Percentiles rank a stretch among this genome's conserved stretches.
Conservation (phyloP, 2,888 invertebrate genomes). For the Lysandra bellargus region DNA sequence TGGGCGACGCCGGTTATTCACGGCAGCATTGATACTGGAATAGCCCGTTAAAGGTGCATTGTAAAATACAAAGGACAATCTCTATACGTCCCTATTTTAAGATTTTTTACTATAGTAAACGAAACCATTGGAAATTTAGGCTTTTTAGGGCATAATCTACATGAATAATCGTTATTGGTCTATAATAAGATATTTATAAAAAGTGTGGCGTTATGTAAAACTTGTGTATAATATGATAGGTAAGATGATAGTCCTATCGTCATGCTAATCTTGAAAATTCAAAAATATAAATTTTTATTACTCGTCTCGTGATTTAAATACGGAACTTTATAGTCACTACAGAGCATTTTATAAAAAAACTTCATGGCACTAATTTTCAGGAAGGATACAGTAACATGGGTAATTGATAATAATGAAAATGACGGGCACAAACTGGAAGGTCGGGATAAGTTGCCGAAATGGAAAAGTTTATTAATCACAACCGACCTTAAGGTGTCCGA, state of each 20-base stretch:
- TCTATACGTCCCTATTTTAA: neutral
- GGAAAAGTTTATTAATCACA: slow-evolving; percentile 29
- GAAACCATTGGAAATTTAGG: no score
- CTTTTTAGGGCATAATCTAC: no score
- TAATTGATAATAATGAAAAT: slow-evolving; percentile 15
- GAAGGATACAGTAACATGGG: neutral
- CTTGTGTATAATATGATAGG: no score
- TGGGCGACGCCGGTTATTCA: neutral
- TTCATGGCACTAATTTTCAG: neutral
- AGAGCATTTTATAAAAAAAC: neutral
- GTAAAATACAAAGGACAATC: neutral
- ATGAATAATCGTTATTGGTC: no score
- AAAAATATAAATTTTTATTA: neutral
- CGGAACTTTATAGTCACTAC: neutral
- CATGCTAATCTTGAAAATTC: neutral
- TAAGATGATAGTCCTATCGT: neutral
- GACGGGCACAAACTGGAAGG: slow-evolving; percentile 13
- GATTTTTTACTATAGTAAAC: neutral
- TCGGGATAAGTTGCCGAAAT: neutral
- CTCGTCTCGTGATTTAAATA: neutral
- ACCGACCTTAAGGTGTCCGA: slow-evolving; percentile 9
- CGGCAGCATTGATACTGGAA: slow-evolving; percentile 17
- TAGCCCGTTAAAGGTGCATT: neutral
- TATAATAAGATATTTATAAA: no score
- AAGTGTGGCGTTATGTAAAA: no score